These are phyloP conservation scores for Psittacus erithacus DNA, from an alignment of 2,113 vertebrate species.

Conservation along the genomic window DNA sequence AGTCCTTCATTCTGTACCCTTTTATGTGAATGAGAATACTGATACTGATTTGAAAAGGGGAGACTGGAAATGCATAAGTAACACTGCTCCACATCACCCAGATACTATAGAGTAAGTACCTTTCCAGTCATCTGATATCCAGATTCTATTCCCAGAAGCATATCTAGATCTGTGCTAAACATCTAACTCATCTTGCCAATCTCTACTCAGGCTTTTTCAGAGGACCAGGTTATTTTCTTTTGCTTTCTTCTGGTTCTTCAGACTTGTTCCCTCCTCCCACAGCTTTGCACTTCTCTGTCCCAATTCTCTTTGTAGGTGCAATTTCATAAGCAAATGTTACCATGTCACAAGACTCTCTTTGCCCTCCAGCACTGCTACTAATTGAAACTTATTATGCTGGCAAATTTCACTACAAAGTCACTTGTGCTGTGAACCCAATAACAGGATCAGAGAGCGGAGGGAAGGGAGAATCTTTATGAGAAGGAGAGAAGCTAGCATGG, in stretches of 20 bases:
- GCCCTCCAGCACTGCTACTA: constrained; percentile 35
- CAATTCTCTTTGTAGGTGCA: constrained; percentile 36
- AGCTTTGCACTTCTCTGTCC: neutral
- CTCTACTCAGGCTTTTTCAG: neutral
- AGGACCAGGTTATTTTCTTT: neutral
- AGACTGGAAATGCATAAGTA: neutral
- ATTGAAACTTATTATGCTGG: constrained; percentile 40
- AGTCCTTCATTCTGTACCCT: neutral
- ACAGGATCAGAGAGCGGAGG: constrained; percentile 1
- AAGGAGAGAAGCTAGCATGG: neutral
- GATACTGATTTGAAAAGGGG: neutral
- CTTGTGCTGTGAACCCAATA: constrained; percentile 1
- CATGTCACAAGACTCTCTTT: constrained; percentile 33
- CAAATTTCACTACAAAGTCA: constrained; percentile 58
- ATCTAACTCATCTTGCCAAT: neutral
- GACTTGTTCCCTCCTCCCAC: neutral
- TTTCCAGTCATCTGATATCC: neutral
- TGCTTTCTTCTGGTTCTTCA: neutral
- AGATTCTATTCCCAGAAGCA: neutral
- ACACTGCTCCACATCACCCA: neutral
- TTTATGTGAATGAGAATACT: constrained; percentile 27
- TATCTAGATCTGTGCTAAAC: neutral
- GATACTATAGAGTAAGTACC: neutral
- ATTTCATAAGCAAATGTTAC: constrained; percentile 56
- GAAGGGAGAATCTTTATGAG: neutral